A percentile compares a stretch with the other conserved stretches of the same genome.
These are phyloP conservation scores for Drosophila punjabiensis DNA, from an alignment of 1,140 invertebrate genomes.

Conservation along the genomic window DNA sequence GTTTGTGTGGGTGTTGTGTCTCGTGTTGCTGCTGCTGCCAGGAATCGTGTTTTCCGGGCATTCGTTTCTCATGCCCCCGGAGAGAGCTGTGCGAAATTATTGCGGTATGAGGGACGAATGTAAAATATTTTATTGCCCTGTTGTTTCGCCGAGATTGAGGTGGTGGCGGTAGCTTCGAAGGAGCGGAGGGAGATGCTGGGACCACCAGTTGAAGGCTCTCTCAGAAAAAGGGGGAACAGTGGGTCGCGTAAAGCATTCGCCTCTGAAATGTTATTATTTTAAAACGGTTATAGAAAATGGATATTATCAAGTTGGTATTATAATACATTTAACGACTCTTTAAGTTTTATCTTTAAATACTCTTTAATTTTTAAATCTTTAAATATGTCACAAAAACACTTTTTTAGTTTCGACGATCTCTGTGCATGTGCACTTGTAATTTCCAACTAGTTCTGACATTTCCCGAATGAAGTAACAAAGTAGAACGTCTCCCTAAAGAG, in stretches of 20 bases:
- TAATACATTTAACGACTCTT: too few relatives aligned
- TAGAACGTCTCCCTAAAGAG: too few relatives aligned
- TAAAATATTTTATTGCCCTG: conserved; percentile 75
- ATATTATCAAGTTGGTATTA: too few relatives aligned
- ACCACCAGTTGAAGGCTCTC: conserved; percentile 9
- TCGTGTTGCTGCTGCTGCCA: background rate
- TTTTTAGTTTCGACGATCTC: too few relatives aligned
- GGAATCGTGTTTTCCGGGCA: conserved; percentile 11
- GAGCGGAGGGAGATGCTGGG: background rate
- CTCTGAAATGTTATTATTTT: background rate
- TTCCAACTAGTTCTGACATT: too few relatives aligned
- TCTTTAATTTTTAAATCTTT: too few relatives aligned
- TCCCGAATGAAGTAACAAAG: too few relatives aligned
- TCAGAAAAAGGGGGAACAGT: conserved; percentile 4
- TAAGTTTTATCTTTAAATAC: too few relatives aligned
- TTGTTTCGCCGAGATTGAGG: conserved; percentile 37
- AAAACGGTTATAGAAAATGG: too few relatives aligned
- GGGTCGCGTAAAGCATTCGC: background rate
- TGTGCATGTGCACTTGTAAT: too few relatives aligned
- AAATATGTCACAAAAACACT: too few relatives aligned
- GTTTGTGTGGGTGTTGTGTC: background rate
- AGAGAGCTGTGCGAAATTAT: conserved; percentile 47
- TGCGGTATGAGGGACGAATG: conserved; percentile 52
- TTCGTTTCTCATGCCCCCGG: background rate
- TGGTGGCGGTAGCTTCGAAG: background rate